phyloP scores from a whole-genome alignment of 2,888 invertebrate genomes.

The Galeopsomyia nigrocyanea region DNA sequence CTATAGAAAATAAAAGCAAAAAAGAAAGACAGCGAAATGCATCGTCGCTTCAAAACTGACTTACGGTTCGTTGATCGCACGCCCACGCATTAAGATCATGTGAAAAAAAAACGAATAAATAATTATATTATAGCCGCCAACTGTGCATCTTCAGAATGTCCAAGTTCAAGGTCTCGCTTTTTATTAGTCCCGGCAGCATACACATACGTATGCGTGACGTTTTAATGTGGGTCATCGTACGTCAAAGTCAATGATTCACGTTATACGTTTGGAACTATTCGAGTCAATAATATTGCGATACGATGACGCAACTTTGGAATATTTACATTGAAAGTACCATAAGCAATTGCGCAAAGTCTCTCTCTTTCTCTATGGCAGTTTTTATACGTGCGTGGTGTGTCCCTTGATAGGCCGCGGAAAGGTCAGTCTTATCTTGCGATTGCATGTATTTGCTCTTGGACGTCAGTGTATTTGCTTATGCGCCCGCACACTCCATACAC shows the following conservation, averaged over 20 bases:
- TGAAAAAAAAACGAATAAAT: too few species aligned
- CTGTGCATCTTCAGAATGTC: constrained; percentile 16
- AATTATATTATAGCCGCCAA: too few species aligned
- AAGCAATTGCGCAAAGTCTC: background rate
- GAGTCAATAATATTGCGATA: too few species aligned
- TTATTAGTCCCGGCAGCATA: too few species aligned
- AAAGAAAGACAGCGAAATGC: constrained; percentile 4
- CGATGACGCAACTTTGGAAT: too few species aligned
- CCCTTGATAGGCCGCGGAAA: constrained; percentile 26
- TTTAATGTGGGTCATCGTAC: too few species aligned
- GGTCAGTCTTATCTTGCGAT: constrained; percentile 60
- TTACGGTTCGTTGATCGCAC: constrained; percentile 24
- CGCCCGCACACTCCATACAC: constrained; percentile 62
- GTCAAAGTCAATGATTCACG: too few species aligned
- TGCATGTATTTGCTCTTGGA: constrained; percentile 64
- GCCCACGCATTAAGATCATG: too few species aligned
- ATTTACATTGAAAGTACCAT: too few species aligned
- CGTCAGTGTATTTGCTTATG: constrained; percentile 63
- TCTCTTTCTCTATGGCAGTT: background rate
- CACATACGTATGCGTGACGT: too few species aligned
- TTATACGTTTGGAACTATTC: too few species aligned
- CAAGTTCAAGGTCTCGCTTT: constrained; percentile 32
- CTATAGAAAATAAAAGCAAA: background rate
- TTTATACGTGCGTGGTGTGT: background rate
- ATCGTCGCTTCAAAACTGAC: constrained; percentile 28